Conservation (phyloP, 1,140 invertebrate genomes). For the Subanguina moxae region DNA sequence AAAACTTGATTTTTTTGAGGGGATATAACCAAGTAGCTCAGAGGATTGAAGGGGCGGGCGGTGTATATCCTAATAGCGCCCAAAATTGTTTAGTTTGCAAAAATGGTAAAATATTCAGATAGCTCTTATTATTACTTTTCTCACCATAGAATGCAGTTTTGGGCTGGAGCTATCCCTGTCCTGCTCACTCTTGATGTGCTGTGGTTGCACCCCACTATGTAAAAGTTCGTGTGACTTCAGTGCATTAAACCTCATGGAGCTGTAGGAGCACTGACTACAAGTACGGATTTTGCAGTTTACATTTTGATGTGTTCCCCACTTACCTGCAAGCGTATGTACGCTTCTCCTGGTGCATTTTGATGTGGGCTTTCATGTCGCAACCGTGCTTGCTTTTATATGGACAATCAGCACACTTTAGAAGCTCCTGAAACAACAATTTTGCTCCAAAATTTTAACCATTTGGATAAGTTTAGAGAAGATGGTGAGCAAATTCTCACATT, state of each 20-base stretch:
- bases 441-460: not conserved
- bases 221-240: slow-evolving; percentile 2
- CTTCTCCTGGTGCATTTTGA: slow-evolving; percentile 27
- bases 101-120: no score
- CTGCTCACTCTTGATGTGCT: slow-evolving; percentile 1
- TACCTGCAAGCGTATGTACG: slow-evolving; percentile 25
- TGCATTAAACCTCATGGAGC: slow-evolving; percentile 22
- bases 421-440: slow-evolving; percentile 9
- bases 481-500: no score
- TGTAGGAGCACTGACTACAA: slow-evolving; percentile 27
- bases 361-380: slow-evolving; percentile 42
- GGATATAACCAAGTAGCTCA: no score
- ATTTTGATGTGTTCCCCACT: no score
- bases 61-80: no score
- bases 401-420: slow-evolving; percentile 23
- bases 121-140: no score
- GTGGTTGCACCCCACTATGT: not conserved
- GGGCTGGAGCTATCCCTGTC: not conserved
- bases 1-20: no score
- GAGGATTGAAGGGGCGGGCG: no score
- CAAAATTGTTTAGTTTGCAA: no score
- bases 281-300: no score
- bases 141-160: not conserved
- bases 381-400: slow-evolving; percentile 35
- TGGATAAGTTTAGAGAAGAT: no score